Evolutionary conservation across 2,888 invertebrate species (phyloP).

Genomic region (Unio delphinus): DNA sequence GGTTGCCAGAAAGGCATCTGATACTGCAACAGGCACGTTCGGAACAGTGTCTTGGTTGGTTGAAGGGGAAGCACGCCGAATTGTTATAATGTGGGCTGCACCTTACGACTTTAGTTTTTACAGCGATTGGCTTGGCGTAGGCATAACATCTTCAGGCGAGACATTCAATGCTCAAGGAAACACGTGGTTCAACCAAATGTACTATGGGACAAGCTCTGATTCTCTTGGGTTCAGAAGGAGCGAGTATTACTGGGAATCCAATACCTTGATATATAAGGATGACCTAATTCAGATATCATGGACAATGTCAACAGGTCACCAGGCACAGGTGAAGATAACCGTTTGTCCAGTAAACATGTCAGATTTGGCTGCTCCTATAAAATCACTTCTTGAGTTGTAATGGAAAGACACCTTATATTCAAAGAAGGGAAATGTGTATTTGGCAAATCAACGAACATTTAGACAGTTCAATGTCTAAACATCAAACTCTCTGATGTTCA

Average conservation of each 20-base stretch:
- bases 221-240: constrained; percentile 6
- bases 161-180: constrained; percentile 1
- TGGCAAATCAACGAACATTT: too few species aligned
- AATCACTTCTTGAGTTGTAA: too few species aligned
- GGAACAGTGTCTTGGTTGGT: constrained; percentile 27
- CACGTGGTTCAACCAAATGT: constrained; percentile 20
- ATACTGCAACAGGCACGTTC: constrained; percentile 1
- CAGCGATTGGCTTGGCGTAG: constrained; percentile 23
- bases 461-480: too few species aligned
- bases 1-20: too few species aligned
- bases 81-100: constrained; percentile 29
- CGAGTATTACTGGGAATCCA: constrained; percentile 5
- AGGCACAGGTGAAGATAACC: constrained; percentile 18
- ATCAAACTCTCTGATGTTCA: too few species aligned
- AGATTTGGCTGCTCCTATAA: constrained; percentile 13
- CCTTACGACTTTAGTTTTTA: constrained; percentile 20
- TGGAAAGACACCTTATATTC: too few species aligned
- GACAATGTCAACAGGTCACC: constrained; percentile 21
- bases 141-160: constrained; percentile 7
- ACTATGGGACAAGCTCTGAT: constrained; percentile 4
- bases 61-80: constrained; percentile 1
- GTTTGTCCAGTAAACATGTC: constrained; percentile 6
- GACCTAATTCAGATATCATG: constrained; percentile 9
- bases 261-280: constrained; percentile 9
- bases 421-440: too few species aligned